Evolutionary conservation across 2,888 invertebrate genomes (phyloP), one percentile per base, ranked within the genome.

Genomic region (Polia nebulosa): DNA sequence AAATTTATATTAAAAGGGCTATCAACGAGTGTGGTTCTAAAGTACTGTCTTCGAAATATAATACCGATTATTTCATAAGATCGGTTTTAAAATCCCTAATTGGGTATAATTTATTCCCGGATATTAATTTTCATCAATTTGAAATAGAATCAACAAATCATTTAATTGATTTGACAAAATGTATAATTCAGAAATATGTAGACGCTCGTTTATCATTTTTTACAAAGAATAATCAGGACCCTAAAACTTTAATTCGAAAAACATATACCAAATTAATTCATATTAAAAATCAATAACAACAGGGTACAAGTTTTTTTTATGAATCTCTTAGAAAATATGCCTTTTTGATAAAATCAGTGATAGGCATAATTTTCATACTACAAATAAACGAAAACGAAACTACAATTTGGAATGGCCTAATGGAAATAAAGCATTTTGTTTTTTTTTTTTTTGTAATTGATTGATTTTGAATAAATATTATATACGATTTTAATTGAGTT

Each of bases 101-200:
- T 25, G 59, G 25, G 13, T 59, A 59, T 47, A 34, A 59, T 59
- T 34, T 59, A 47, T 59, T 59, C 3, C 59, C 47, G 1, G 59
- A 47, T 47, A 45, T 58, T 22, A 5, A 32, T 44, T 44, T 29
- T 44, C 39, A 57, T 44, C 57, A 57, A 41, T 57, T 20, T 44
- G 57, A 58, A 22, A 45, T 58, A 11, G 58, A 58, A 17, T 22
- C 11, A 0, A 45, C 58, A 0, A 58, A 58, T 32, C 58, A 59
- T 34, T 22, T 59, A 2, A 58, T 58, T 58, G 58, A 58, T 22
- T 58, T 44, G 20, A 6, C 41, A 8, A 44, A 20, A 41, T 44
- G 57, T 32, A 11, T 29, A 27, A 22, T 25, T 13, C 13, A 47
- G 0, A 47, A 47, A 47, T 47, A 13, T 15, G 15, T 49, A 8